phyloP scores from a whole-genome alignment of 2,113 vertebrate genomes.

The Sinocyclocheilus grahami region DNA sequence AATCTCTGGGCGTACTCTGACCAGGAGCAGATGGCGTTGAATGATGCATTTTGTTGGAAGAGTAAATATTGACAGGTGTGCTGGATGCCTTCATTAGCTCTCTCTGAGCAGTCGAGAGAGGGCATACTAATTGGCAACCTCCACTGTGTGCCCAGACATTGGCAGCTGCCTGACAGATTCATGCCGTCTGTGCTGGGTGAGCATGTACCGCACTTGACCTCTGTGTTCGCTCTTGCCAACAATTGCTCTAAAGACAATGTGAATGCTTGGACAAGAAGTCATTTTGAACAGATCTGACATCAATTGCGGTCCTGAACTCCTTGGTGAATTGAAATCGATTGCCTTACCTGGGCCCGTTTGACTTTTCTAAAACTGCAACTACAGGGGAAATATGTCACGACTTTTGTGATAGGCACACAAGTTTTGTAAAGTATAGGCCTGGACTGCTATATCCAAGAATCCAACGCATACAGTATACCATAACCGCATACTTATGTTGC shows the following conservation, averaged over 20 bases:
- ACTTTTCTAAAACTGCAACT: conserved; percentile 58
- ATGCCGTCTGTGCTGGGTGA: conserved; percentile 44
- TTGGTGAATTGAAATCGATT: conserved; percentile 70
- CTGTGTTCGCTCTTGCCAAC: conserved; percentile 61
- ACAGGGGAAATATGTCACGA: conserved; percentile 53
- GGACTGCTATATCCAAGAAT: not conserved
- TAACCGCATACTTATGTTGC: too few species aligned
- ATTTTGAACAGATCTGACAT: conserved; percentile 73
- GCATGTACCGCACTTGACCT: conserved; percentile 34
- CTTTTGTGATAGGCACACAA: conserved; percentile 53
- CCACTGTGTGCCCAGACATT: conserved; percentile 54
- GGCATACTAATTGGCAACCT: conserved; percentile 68
- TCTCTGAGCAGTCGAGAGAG: conserved; percentile 50
- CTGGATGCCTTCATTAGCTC: conserved; percentile 56
- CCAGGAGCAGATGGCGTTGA: conserved; percentile 72
- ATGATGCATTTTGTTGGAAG: conserved; percentile 73
- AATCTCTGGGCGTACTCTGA: conserved; percentile 60
- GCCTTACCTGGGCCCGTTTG: conserved; percentile 56
- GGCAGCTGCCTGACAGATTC: conserved; percentile 56
- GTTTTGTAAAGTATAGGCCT: not conserved
- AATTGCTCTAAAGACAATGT: conserved; percentile 63
- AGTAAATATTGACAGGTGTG: conserved; percentile 77
- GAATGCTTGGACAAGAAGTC: conserved; percentile 67
- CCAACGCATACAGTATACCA: too few species aligned
- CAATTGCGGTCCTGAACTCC: conserved; percentile 65